Base-by-base conservation (phyloP, 1,140 invertebrate species). In the Pygmarrhopalites habei region DNA sequence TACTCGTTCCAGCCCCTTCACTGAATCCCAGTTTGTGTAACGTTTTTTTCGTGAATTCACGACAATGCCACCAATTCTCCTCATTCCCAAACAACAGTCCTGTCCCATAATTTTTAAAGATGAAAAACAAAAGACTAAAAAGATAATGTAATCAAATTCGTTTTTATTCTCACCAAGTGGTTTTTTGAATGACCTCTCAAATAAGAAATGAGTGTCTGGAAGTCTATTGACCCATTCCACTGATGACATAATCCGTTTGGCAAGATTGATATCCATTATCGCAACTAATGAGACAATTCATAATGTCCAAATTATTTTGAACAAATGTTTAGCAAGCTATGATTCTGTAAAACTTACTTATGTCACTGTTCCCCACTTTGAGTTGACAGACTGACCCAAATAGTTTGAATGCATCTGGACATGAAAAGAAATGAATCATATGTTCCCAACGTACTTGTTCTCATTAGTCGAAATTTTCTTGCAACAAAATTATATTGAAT, bases 21-120 rank as follows among this genome's bases (percentile, higher is more conserved):
- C n/a, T n/a, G 29, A 66, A 66, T 15, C 65, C 65, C 19, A 66
- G 58, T n/a, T 66, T 60, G 3, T 28, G 5, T 44, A 66, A 21
- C 2, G 53, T 58, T 28, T 41, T 29, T 15, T 56, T 30, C n/a
- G 44, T 41, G 19, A 66, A 66, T 58, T 51, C 26, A n/a, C 64
- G 25, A 41, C 35, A 44, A n/a, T 58, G 51, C 21, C 44, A 44
- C 52, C 55, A 62, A 5, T 51, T 53, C 14, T 57, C 49, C 1
- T 55, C 64, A 28, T 23, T 30, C 14, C 57, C 53, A 21, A 67
- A 67, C 17, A 67, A 30, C 17, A 66, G 44, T 3, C 59, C 58
- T 59, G 44, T 10, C n/a, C 39, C 39, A 41, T 12, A 41, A 41
- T 41, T 41, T 41, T n/a, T 10, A 47, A n/a, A 47, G 44, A 47